A percentile compares a stretch with the other conserved stretches of the same genome.
Conservation (phyloP, 2,888 invertebrate genomes). For the Conomelus anceps region DNA sequence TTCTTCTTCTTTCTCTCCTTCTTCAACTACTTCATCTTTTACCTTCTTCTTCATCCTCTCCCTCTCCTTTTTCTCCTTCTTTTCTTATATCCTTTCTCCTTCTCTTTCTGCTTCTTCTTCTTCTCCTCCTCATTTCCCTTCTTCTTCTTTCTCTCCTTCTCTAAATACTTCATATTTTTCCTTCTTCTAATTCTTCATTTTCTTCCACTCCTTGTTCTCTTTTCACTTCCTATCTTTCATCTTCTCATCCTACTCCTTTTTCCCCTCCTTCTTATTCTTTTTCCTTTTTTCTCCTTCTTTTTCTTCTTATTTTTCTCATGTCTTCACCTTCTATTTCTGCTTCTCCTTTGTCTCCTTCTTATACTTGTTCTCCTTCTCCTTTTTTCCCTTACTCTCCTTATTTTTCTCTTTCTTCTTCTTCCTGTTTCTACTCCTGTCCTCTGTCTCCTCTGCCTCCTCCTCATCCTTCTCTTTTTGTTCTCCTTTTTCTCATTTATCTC, state of each 20-base stretch:
- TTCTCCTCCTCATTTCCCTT: background rate
- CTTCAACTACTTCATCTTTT: no score
- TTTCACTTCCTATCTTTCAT: background rate
- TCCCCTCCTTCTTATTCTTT: background rate
- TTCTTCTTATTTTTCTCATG: background rate
- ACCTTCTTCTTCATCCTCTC: background rate
- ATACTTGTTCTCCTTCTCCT: background rate
- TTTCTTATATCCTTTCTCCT: background rate
- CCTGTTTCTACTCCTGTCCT: background rate
- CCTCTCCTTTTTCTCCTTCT: background rate
- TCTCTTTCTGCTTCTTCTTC: background rate
- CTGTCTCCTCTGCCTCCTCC: no score
- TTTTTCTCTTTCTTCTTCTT: background rate
- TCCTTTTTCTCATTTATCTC: background rate
- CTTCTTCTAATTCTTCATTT: no score
- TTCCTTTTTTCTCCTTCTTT: background rate
- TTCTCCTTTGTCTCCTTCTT: no score
- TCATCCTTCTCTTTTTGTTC: background rate
- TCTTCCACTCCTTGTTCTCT: no score
- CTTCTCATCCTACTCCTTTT: no score
- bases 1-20: background rate
- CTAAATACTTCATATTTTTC: no score
- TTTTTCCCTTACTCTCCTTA: background rate
- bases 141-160: background rate
- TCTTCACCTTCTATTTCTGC: background rate